Base-by-base conservation (phyloP, 2,113 vertebrate species). In the Ahaetulla prasina region DNA sequence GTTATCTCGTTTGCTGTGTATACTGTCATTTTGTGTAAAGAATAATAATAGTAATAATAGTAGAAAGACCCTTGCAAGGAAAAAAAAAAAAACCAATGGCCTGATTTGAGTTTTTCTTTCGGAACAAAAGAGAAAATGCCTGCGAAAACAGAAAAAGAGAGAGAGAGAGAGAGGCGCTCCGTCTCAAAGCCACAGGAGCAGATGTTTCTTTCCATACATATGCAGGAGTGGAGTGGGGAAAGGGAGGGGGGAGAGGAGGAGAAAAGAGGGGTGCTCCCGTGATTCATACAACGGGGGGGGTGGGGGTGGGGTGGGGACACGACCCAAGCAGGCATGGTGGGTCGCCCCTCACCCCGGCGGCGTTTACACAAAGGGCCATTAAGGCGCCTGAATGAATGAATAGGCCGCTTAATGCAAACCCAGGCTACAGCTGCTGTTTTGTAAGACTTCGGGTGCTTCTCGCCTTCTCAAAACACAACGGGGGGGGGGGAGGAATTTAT, bases 91-190 rank as follows among this genome's bases (percentile, higher is more conserved):
- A 97, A 96, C 95, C 25, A 97, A 93, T 94, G 94, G 94, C 96
- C 96, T 97, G 96, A 97, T 97, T 97, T 97, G 97, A 97, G 97
- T 94, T 95, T 96, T 94, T 94, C 91, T 86, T 95, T 91, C 0
- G 0, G 96, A 97, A 98, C 98, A 98, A 98, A 92, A 98, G 96
- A 96, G 95, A 97, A 97, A 97, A 97, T 95, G 96, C 97, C 97
- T 97, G 57, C 93, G 89, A 97, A 98, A 96, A 95, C 8, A 57
- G 68, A 53, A 85, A 88, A 10, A 50, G 50, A 50, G 50, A 50
- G 50, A 11, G 11, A 53, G 52, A 55, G 20, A 55, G 8, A 55
- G 1, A 55, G 54, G 7, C 18, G 1, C n/a, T 95, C 97, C 95
- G 97, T 96, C 96, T 97, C 96, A 98, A 98, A 97, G 97, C 95